phyloP scores from a whole-genome alignment of 2,888 invertebrate species.

The Sepiola atlantica region DNA sequence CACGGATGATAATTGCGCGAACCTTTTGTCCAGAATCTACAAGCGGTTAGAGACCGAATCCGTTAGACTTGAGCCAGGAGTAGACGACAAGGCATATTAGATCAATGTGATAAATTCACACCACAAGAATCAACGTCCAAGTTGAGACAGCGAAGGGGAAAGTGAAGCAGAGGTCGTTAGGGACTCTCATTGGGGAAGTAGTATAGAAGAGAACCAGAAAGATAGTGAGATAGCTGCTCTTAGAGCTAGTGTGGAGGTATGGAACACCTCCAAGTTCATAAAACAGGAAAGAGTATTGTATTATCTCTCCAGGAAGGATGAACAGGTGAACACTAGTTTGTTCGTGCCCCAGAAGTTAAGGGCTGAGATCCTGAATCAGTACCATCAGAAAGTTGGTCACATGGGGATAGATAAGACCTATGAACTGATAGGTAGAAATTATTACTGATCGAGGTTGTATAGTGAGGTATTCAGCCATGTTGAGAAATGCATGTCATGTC shows the following conservation, averaged over 20 bases:
- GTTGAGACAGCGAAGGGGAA: background rate
- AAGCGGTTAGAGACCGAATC: too few relatives aligned
- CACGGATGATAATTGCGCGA: too few relatives aligned
- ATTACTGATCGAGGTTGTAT: background rate
- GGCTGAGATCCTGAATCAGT: background rate
- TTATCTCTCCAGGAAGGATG: too few relatives aligned
- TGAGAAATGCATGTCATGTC: background rate
- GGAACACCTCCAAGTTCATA: too few relatives aligned
- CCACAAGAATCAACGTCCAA: background rate
- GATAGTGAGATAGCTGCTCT: background rate
- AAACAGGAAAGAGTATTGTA: too few relatives aligned
- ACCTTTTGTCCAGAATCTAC: too few relatives aligned
- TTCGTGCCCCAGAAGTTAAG: background rate
- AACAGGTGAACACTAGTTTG: too few relatives aligned
- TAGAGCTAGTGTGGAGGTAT: too few relatives aligned
- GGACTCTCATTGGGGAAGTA: background rate
- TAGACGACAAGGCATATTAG: too few relatives aligned
- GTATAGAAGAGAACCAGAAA: background rate
- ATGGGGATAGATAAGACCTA: background rate
- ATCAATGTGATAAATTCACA: background rate
- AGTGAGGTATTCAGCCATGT: background rate
- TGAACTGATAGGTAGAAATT: background rate
- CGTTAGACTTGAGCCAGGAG: background rate
- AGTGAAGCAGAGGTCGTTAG: too few relatives aligned
- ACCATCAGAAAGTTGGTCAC: background rate